Conservation (phyloP, 2,888 invertebrate species). For the Aquatica leii region DNA sequence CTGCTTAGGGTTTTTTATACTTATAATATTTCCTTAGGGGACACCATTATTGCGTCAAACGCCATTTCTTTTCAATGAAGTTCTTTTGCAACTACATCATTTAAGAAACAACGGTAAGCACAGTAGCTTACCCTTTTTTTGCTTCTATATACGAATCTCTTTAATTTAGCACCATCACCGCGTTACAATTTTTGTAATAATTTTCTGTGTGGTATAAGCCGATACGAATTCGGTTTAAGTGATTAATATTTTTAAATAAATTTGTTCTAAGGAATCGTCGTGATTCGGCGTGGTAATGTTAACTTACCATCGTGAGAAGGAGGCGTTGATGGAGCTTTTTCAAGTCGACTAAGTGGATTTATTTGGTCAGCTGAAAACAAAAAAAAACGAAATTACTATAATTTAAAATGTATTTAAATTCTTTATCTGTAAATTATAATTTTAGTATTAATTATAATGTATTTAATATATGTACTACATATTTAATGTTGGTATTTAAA, state of each 20-base stretch:
- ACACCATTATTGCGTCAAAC: constrained; percentile 49
- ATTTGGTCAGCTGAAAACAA: constrained; percentile 64
- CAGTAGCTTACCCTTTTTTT: constrained; percentile 43
- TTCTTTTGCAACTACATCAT: not conserved
- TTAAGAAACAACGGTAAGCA: constrained; percentile 25
- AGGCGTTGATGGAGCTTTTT: constrained; percentile 82
- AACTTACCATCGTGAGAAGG: constrained; percentile 74
- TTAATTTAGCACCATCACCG: constrained; percentile 44
- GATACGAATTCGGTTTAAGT: constrained; percentile 7
- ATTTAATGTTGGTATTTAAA: too few species aligned
- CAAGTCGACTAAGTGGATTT: constrained; percentile 65
- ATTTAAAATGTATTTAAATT: constrained; percentile 10
- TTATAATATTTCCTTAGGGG: constrained; percentile 55
- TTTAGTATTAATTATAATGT: too few species aligned
- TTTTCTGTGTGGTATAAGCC: constrained; percentile 11
- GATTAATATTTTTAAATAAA: constrained; percentile 3
- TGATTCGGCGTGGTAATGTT: not conserved
- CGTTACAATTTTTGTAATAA: constrained; percentile 44
- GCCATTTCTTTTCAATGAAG: constrained; percentile 43
- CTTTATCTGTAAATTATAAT: constrained; percentile 18
- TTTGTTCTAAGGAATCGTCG: not conserved
- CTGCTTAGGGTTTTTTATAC: constrained; percentile 54
- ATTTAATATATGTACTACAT: too few species aligned
- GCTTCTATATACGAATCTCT: constrained; percentile 44
- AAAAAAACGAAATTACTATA: constrained; percentile 49